Evolutionary conservation across 23 tunicate genomes (phyloP).

Genomic region (Ascidia mentula): DNA sequence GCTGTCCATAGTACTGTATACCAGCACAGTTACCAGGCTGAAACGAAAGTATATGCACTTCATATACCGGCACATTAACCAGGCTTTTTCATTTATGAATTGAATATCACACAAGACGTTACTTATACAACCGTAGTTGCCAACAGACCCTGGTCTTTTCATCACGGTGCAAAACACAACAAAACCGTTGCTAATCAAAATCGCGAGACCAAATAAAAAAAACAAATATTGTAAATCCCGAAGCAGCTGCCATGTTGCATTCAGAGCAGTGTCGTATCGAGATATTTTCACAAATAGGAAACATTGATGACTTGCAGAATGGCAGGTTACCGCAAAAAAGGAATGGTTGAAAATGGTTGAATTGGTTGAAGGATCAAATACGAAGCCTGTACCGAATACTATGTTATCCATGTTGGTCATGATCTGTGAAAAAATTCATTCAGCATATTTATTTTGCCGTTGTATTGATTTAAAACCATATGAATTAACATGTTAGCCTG

Average conservation of each 20-base stretch:
- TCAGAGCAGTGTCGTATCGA: not conserved
- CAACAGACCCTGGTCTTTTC: not conserved
- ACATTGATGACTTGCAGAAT: not conserved
- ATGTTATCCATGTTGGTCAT: too few relatives aligned
- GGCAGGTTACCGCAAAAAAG: not conserved
- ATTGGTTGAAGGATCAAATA: not conserved
- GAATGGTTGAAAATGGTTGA: not conserved
- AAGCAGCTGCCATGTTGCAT: not conserved
- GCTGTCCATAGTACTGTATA: not conserved
- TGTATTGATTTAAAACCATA: too few relatives aligned
- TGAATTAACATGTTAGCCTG: too few relatives aligned
- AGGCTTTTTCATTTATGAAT: too few relatives aligned
- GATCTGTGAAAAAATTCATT: too few relatives aligned
- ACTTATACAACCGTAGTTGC: not conserved
- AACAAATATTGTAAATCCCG: not conserved
- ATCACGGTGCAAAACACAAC: not conserved
- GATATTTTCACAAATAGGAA: not conserved
- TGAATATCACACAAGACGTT: too few relatives aligned
- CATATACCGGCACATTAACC: not conserved
- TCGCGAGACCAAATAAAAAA: not conserved
- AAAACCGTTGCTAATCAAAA: constrained; percentile 1
- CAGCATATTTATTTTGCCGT: too few relatives aligned
- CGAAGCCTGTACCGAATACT: not conserved
- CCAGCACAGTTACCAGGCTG: not conserved
- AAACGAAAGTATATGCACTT: not conserved